Percentiles rank a stretch among this genome's conserved stretches.
phyloP scores from a whole-genome alignment of 2,113 vertebrate genomes.

The Pollimyrus isidori region DNA sequence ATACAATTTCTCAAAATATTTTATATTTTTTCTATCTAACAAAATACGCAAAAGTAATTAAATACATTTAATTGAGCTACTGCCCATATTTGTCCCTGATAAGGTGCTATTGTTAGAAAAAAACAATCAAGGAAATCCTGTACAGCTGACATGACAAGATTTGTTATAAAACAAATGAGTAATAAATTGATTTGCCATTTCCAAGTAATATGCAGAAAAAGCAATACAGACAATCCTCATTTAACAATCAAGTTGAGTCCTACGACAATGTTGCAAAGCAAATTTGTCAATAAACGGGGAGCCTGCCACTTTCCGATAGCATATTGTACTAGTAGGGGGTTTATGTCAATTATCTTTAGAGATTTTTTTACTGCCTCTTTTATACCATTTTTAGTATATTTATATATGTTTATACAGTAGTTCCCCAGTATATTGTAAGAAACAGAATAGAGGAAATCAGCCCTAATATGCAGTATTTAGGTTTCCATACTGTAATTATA shows the following conservation, averaged over 20 bases:
- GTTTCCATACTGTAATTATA: background rate
- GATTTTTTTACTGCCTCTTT: background rate
- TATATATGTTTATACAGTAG: background rate
- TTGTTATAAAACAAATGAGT: background rate
- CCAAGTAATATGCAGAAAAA: background rate
- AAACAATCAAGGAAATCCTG: background rate
- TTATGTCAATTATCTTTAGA: background rate
- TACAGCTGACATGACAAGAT: background rate
- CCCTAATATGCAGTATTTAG: background rate
- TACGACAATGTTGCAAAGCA: background rate
- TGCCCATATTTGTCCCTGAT: background rate
- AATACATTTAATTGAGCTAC: background rate
- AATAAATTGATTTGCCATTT: background rate
- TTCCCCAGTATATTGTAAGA: background rate
- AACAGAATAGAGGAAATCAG: background rate
- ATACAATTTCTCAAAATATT: no score
- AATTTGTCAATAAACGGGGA: background rate
- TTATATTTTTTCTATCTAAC: background rate
- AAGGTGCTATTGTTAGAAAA: background rate
- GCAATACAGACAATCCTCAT: background rate
- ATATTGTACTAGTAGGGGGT: background rate
- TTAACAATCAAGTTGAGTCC: background rate
- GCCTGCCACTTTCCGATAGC: background rate
- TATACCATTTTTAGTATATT: background rate
- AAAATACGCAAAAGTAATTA: background rate